Percentiles rank a stretch among this genome's conserved stretches.
phyloP scores from a whole-genome alignment of 2,113 vertebrate species.

The Colinus virginianus region DNA sequence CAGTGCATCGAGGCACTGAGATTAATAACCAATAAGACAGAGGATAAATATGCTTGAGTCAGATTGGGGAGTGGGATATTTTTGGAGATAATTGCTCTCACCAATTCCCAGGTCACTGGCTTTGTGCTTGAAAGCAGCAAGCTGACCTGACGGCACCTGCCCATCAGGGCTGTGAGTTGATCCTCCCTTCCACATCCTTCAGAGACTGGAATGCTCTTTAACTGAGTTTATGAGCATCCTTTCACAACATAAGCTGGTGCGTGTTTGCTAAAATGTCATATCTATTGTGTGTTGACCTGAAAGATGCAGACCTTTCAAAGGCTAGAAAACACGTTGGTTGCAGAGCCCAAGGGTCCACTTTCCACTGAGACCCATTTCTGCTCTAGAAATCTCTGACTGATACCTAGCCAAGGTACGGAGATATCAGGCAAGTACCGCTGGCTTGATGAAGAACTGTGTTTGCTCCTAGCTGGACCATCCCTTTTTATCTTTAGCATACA shows the following conservation, averaged over 20 bases:
- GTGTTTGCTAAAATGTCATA: neutral
- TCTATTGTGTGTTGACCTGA: neutral
- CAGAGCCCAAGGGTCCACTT: neutral
- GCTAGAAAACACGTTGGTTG: neutral
- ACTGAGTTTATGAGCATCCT: neutral
- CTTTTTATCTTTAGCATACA: neutral
- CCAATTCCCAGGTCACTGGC: neutral
- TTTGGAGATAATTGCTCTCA: conserved; percentile 25
- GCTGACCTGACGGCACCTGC: neutral
- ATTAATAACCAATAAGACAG: neutral
- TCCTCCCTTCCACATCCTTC: neutral
- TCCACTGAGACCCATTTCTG: neutral
- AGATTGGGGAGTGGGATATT: neutral
- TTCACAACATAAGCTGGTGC: neutral
- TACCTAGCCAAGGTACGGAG: neutral
- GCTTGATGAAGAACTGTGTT: neutral
- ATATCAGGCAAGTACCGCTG: neutral
- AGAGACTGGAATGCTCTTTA: neutral
- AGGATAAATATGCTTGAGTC: conserved; percentile 25
- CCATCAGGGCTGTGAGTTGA: neutral
- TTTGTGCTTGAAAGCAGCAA: neutral
- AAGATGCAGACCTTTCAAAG: neutral
- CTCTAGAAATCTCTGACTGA: neutral
- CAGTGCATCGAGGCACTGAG: neutral
- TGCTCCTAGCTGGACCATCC: neutral